Evolutionary conservation across 2,113 vertebrate genomes (phyloP).

Genomic region (Casuarius casuarius): DNA sequence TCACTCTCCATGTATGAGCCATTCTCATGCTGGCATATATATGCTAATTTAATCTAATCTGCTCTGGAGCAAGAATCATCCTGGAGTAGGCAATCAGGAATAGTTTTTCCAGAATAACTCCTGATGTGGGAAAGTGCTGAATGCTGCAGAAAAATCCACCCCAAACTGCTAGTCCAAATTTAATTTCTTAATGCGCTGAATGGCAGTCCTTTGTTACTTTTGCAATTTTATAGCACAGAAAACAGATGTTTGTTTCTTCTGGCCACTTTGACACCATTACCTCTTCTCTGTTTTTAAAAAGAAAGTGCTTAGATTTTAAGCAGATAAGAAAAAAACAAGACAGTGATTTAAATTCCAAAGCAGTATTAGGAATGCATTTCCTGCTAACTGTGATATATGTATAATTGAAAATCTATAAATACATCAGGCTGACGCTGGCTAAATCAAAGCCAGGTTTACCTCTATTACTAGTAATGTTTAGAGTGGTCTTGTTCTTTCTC

Average conservation of each 20-base stretch:
- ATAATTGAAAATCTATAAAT: constrained; percentile 56
- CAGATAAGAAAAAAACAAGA: neutral
- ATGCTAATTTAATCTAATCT: constrained; percentile 3
- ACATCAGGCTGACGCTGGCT: neutral
- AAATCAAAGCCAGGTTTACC: constrained; percentile 26
- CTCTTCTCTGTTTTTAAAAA: neutral
- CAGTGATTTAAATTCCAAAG: constrained; percentile 14
- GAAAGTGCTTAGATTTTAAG: neutral
- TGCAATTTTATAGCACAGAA: neutral
- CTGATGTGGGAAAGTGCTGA: constrained; percentile 14
- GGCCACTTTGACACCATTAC: neutral
- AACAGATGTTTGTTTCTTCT: neutral
- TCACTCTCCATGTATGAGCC: neutral
- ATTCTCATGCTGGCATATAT: neutral
- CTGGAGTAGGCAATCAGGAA: neutral
- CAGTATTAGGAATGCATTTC: neutral
- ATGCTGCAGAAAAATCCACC: neutral
- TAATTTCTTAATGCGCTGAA: constrained; percentile 51
- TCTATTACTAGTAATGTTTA: neutral
- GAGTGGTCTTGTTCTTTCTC: neutral
- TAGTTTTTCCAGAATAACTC: constrained; percentile 36
- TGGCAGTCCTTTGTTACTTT: constrained; percentile 2
- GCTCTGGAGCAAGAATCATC: neutral
- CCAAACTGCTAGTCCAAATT: constrained; percentile 6
- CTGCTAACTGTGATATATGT: neutral